Conservation (phyloP, 2,888 invertebrate species). For the Tipula helvola region DNA sequence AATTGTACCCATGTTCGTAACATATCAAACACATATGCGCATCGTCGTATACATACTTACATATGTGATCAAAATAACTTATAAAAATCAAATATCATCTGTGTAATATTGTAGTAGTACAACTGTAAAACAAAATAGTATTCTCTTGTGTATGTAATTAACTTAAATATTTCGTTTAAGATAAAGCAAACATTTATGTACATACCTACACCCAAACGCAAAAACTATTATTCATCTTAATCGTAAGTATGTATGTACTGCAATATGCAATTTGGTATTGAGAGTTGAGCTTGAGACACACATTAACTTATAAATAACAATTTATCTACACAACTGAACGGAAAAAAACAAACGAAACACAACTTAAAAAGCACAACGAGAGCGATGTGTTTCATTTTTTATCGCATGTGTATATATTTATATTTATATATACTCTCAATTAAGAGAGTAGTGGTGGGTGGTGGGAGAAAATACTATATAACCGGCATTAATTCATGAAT, state of each 20-base stretch:
- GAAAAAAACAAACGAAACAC: not conserved
- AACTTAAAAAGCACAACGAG: not conserved
- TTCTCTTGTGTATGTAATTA: not conserved
- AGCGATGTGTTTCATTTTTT: not conserved
- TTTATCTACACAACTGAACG: not conserved
- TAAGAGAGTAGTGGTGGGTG: conserved; percentile 9
- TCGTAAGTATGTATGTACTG: not conserved
- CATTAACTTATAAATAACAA: not conserved
- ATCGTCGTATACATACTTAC: not conserved
- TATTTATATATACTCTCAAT: not conserved
- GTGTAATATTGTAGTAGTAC: not conserved
- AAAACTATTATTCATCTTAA: not conserved
- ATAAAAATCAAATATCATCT: too few relatives aligned
- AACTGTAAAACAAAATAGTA: not conserved
- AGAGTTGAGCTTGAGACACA: not conserved
- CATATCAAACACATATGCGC: not conserved
- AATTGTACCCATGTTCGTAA: not conserved
- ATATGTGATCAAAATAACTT: not conserved
- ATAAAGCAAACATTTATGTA: not conserved
- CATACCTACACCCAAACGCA: not conserved
- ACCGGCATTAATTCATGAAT: conserved; percentile 37
- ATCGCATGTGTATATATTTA: not conserved
- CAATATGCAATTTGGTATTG: not conserved
- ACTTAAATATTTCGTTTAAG: not conserved
- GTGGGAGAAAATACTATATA: conserved; percentile 27